A percentile compares a stretch with the other conserved stretches of the same genome.
Evolutionary conservation across 37 sponge, comb jelly and placozoan species (phyloP).

Genomic region (Oopsacas minuta): DNA sequence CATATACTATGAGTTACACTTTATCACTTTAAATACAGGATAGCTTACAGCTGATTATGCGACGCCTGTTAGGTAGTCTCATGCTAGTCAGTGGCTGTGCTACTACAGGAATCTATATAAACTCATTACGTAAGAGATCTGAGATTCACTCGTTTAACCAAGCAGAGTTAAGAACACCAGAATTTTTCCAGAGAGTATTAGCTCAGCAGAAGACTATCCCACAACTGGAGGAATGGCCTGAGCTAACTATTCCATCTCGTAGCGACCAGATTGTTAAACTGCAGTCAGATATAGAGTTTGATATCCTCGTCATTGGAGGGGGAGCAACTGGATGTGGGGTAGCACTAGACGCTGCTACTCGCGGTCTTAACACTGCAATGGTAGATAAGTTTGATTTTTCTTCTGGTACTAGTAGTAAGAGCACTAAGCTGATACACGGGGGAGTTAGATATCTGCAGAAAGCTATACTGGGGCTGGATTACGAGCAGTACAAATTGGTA

Average conservation of each 20-base stretch:
- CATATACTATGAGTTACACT: too few species aligned
- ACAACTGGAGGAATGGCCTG: not conserved
- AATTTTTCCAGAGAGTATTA: not conserved
- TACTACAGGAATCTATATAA: not conserved
- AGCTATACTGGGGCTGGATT: constrained; percentile 75
- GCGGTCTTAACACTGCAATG: constrained; percentile 82
- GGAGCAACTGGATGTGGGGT: constrained; percentile 93
- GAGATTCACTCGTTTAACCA: not conserved
- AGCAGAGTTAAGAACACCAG: not conserved
- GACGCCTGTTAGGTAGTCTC: not conserved
- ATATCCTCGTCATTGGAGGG: constrained; percentile 93
- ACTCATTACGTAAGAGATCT: not conserved
- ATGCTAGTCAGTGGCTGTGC: not conserved
- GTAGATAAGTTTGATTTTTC: constrained; percentile 93
- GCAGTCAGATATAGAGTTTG: constrained; percentile 54
- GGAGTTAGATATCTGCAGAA: constrained; percentile 96
- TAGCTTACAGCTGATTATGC: too few species aligned
- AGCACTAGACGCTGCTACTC: constrained; percentile 77
- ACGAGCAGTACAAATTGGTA: constrained; percentile 82
- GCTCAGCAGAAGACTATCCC: not conserved
- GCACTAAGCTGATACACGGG: constrained; percentile 98
- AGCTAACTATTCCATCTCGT: not conserved
- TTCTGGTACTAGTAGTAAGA: constrained; percentile 90
- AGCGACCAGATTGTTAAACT: constrained; percentile 47
- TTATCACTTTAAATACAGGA: too few species aligned